Evolutionary conservation across 30 jellyfish, hydroid and myxozoan species (phyloP).

Genomic region (Nemopilema nomurai): DNA sequence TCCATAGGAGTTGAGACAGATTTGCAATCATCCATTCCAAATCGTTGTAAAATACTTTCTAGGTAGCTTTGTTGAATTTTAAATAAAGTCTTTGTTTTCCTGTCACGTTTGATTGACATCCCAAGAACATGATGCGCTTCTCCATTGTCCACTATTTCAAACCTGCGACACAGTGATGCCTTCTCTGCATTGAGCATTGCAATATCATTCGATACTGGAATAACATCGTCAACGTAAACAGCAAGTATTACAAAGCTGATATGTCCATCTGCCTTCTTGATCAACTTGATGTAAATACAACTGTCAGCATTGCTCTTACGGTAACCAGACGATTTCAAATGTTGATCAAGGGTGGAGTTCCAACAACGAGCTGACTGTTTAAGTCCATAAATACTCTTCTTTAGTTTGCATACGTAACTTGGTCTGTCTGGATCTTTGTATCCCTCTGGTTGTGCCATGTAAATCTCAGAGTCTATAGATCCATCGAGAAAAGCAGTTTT

Average conservation of each 20-base stretch:
- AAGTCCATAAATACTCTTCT: conserved; percentile 67
- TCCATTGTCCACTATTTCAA: conserved; percentile 36
- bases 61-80: too few relatives aligned
- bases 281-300: conserved; percentile 57
- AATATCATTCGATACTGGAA: conserved; percentile 45
- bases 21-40: conserved; percentile 69
- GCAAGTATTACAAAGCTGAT: conserved; percentile 53
- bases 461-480: conserved; percentile 58
- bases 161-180: conserved; percentile 50
- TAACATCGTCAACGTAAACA: conserved; percentile 40
- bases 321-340: conserved; percentile 58
- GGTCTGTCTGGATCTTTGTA: conserved; percentile 55
- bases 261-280: conserved; percentile 37
- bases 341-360: conserved; percentile 52
- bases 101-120: too few relatives aligned
- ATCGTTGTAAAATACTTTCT: too few relatives aligned
- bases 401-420: conserved; percentile 42
- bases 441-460: conserved; percentile 75
- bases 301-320: conserved; percentile 61
- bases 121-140: conserved; percentile 6
- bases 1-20: conserved; percentile 61
- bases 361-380: conserved; percentile 77
- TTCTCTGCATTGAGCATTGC: conserved; percentile 50
- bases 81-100: too few relatives aligned
- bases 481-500: conserved; percentile 77